phyloP scores from a whole-genome alignment of 1,140 invertebrate species.

The Panagrolaimus sp. region DNA sequence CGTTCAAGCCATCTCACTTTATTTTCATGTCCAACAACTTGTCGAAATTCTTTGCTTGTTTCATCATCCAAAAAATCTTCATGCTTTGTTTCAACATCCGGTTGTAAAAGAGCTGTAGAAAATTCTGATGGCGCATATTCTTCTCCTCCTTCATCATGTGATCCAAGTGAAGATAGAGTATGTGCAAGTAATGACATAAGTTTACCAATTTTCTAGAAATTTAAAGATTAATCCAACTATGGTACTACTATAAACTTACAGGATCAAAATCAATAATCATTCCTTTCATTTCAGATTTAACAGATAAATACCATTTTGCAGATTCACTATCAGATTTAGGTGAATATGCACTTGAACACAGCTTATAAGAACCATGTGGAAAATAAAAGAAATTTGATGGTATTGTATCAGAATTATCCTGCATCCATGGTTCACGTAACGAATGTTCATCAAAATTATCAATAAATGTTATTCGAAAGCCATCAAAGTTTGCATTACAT shows the following conservation, averaged over 20 bases:
- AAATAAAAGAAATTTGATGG: constrained; percentile 54
- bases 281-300: constrained; percentile 98
- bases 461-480: constrained; percentile 47
- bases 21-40: constrained; percentile 34
- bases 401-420: constrained; percentile 27
- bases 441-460: constrained; percentile 54
- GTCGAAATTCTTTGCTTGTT: constrained; percentile 16
- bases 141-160: constrained; percentile 70
- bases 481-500: constrained; percentile 49
- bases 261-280: constrained; percentile 52
- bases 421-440: constrained; percentile 43
- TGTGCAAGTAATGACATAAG: constrained; percentile 84
- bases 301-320: constrained; percentile 95
- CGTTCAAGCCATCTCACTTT: constrained; percentile 38
- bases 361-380: constrained; percentile 47
- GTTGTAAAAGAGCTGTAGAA: constrained; percentile 23
- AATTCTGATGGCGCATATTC: constrained; percentile 61
- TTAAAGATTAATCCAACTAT: background rate
- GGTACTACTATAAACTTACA: constrained; percentile 2
- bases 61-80: constrained; percentile 15
- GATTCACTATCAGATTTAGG: constrained; percentile 62
- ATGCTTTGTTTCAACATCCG: constrained; percentile 14
- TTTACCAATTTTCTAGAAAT: constrained; percentile 67
- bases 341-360: constrained; percentile 47
- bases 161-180: constrained; percentile 85